Base-by-base conservation (phyloP, 1,140 invertebrate genomes). In the Eumeta japonica region DNA sequence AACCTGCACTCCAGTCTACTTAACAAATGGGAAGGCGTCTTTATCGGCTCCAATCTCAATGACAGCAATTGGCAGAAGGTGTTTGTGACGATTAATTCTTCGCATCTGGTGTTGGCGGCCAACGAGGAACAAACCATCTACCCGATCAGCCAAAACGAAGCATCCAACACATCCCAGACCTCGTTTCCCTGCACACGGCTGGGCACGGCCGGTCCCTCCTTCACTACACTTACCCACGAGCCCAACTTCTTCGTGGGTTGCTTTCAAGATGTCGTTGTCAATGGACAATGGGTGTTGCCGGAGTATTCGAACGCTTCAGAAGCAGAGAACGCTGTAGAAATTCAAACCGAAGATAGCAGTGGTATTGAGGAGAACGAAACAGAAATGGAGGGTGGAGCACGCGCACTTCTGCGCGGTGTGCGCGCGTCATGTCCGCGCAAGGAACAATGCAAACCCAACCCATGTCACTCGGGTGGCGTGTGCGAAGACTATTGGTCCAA, bases 121-220 rank as follows among this genome's bases (percentile, higher is more conserved):
- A 92, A 92, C 62, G 87, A 91, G 53, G 89, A 92, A 61, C 88
- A 91, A 66, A 91, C 89, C 2, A 91, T 92, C 45, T 90, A 90
- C 62, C 89, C 90, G 0, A 91, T 93, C 46, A 86, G 81, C 41
- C 81, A 85, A 24, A 88, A 88, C 52, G 87, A 89, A 55, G 84
- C 81, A 7, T 81, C 79, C 35, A 86, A 84, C 56, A 79, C 79
- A 12, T 83, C 81, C 14, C 83, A 87, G 37, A 90, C 88, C 12
- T 89, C 86, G 27, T 92, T 92, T 57, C 86, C 88, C 1, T 81
- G 81, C 4, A 91, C 89, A 2, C 88, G 88, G 46, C 77, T 92
- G 7, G 89, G 89, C 12, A 87, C 87, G 0, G 85, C 86, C 10
- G 83, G 84, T 29, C 75, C 77, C n/a, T 84, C 84, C 42, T 68